Percentiles rank a stretch among this genome's conserved stretches.
Conservation (phyloP, 30 jellyfish, hydroid and myxozoan species). For the Hydra vulgaris region DNA sequence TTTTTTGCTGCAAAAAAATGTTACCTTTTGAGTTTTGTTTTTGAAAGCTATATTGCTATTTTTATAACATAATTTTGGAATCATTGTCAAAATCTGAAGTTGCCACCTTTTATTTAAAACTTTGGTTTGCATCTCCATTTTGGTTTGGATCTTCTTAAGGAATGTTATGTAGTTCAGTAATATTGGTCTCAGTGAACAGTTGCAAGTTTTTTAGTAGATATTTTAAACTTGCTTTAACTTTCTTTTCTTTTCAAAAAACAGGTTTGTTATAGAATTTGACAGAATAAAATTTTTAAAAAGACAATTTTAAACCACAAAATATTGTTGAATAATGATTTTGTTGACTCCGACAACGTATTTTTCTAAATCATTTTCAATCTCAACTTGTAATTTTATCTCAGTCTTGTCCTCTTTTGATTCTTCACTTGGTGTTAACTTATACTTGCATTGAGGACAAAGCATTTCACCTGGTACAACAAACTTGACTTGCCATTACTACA, state of each 20-base stretch:
- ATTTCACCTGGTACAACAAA: not conserved
- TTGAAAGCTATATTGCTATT: no score
- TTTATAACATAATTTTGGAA: no score
- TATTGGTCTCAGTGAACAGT: no score
- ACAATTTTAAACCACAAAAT: not conserved
- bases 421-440: not conserved
- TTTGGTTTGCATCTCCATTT: no score
- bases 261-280: not conserved
- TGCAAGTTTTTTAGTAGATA: no score
- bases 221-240: not conserved
- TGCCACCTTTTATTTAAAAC: no score
- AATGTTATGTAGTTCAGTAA: no score
- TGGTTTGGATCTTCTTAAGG: no score
- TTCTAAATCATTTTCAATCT: not conserved
- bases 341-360: not conserved
- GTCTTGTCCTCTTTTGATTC: not conserved
- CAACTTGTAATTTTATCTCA: not conserved
- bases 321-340: not conserved
- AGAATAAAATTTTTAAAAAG: not conserved
- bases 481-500: not conserved
- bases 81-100: no score
- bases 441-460: not conserved
- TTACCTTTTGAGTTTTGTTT: no score
- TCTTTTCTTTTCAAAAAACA: not conserved
- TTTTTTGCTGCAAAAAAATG: no score